Conservation (phyloP, 2,888 invertebrate species). For the Merodon equestris region DNA sequence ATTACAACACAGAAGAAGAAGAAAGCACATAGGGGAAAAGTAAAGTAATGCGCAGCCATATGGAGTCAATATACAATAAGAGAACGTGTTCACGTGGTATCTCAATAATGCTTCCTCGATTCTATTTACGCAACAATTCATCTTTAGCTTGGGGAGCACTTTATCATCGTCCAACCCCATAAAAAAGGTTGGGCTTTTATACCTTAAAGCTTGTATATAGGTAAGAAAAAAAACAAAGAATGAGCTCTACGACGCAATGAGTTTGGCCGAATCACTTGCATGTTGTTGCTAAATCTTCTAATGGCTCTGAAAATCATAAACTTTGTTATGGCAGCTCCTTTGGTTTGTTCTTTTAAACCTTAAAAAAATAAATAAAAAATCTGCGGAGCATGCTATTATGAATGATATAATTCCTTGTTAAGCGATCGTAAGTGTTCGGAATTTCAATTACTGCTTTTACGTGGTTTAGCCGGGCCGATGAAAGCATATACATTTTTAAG, state of each 20-base stretch:
- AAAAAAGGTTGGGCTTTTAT: too few species aligned
- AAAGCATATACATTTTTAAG: too few species aligned
- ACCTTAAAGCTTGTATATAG: background rate
- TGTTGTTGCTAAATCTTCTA: conserved; percentile 64
- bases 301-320: conserved; percentile 59
- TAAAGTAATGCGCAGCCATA: conserved; percentile 25
- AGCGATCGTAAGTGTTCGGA: conserved; percentile 48
- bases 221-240: conserved; percentile 13
- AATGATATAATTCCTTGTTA: conserved; percentile 60
- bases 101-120: conserved; percentile 34
- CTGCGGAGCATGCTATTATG: conserved; percentile 33
- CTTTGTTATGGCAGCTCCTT: conserved; percentile 26
- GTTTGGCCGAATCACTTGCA: conserved; percentile 57
- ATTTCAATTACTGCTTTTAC: conserved; percentile 39
- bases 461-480: background rate
- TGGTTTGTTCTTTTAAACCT: conserved; percentile 12
- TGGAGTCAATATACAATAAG: conserved; percentile 43
- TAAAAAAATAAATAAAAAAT: conserved; percentile 9
- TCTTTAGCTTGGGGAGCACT: conserved; percentile 56
- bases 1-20: conserved; percentile 32
- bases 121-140: conserved; percentile 67
- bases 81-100: conserved; percentile 25
- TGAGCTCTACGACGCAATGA: conserved; percentile 24
- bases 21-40: too few species aligned
- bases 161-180: conserved; percentile 42